Conservation (phyloP, 2,113 vertebrate species). For the Tragelaphus buxtoni region DNA sequence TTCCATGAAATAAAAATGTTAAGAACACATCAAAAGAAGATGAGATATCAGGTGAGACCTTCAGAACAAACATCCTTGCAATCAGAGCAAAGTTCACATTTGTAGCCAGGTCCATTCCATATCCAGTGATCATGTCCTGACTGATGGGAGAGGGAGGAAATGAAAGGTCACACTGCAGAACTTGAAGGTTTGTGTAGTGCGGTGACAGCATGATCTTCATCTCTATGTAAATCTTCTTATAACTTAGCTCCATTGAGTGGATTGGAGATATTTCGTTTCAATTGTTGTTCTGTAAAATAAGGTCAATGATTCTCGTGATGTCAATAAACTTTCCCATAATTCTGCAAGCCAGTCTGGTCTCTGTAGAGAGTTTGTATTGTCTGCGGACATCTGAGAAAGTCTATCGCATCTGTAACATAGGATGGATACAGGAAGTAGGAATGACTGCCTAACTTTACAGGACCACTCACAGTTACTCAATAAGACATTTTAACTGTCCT, state of each 20-base stretch:
- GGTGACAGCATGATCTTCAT: neutral
- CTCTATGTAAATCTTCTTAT: neutral
- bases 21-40: neutral
- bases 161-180: too few species aligned
- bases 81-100: neutral
- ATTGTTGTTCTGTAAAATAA: neutral
- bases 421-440: neutral
- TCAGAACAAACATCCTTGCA: neutral
- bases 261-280: neutral
- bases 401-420: neutral
- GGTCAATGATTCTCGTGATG: neutral
- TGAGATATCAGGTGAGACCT: neutral
- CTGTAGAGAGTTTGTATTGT: neutral
- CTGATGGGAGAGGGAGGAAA: neutral
- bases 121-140: rapidly evolving
- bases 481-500: neutral
- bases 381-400: neutral
- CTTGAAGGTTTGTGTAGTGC: neutral
- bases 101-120: neutral
- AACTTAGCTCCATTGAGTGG: neutral
- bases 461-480: neutral
- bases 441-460: neutral
- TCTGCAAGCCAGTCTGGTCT: neutral
- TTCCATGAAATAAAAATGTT: neutral
- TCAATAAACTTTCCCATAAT: too few species aligned